Conservation (phyloP, 2,113 vertebrate genomes). For the Tragulus kanchil region DNA sequence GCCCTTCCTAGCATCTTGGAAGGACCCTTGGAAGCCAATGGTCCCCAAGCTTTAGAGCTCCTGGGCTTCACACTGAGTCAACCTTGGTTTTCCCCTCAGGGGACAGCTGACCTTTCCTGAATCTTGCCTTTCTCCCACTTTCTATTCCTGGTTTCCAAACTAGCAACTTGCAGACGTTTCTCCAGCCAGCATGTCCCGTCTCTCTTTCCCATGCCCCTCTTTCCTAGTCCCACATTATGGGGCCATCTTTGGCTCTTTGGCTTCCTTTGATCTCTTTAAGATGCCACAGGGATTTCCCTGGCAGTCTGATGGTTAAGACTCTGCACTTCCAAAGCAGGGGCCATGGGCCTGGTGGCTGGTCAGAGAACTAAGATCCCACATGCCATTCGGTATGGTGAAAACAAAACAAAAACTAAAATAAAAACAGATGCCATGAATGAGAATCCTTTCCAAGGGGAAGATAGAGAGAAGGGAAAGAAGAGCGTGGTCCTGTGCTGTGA, state of each 20-base stretch:
- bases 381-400: background rate
- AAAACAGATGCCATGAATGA: background rate
- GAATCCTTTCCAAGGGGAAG: background rate
- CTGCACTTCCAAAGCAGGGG: background rate
- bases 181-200: background rate
- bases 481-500: rapidly evolving
- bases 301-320: background rate
- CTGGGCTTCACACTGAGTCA: background rate
- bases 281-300: background rate
- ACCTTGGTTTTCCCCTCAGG: background rate
- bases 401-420: background rate
- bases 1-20: background rate
- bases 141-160: rapidly evolving
- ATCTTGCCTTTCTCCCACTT: too few relatives aligned
- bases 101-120: background rate
- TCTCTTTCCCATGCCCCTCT: background rate
- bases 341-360: background rate
- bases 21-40: background rate
- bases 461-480: background rate
- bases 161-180: background rate
- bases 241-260: background rate
- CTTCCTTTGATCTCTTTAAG: background rate
- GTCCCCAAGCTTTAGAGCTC: rapidly evolving
- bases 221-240: background rate
- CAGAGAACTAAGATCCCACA: background rate